Evolutionary conservation across 1,140 invertebrate species (phyloP), one percentile per base, ranked within the genome.

Genomic region (Asbolus verrucosus): DNA sequence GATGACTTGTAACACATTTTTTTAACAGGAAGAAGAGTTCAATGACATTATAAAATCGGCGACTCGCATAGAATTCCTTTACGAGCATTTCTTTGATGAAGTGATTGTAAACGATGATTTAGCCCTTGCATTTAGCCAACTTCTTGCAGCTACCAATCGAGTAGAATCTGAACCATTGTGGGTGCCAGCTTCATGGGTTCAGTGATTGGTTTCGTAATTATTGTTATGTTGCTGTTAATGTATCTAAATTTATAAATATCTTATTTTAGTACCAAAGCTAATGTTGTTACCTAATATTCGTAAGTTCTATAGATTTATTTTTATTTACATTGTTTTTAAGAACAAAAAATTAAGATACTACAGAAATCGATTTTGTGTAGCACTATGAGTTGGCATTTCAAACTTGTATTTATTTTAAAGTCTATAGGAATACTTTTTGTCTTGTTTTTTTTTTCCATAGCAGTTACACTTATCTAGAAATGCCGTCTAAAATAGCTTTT

Each of bases 121-220:
- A 43, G 88, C 92, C 1, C 86, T 87, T 43, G 94, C 96, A 16
- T 95, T 98, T 75, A 91, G 94, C 73, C 92, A 95, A 77, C 87
- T 99, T 1, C 84, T 96, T 2, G 86, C 88, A 70, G 89, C 91
- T 39, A 91, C 94, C 1, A 91, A 92, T 81, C 87, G 90, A 76
- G 89, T 98, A 11, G 95, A 98, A 82, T 93, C 90, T 1, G 95
- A 98, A 81, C 95, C 96, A 6, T 87, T 96, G 9, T 99, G 97
- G 97, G 96, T 98, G 9, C 97, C 97, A 6, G 91, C 92, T 13
- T 91, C 91, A 9, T 99, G 97, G 97, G 90, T 97, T 69, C 92
- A 94, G 85, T 94, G 88, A 86, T 73, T 65, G 18, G 11, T 63
- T 36, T 33, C 11, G 39, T 36, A 39, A 36, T n/a, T 3, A 36